phyloP scores from a whole-genome alignment of 2,888 invertebrate genomes.

The Drosophila planitibia region DNA sequence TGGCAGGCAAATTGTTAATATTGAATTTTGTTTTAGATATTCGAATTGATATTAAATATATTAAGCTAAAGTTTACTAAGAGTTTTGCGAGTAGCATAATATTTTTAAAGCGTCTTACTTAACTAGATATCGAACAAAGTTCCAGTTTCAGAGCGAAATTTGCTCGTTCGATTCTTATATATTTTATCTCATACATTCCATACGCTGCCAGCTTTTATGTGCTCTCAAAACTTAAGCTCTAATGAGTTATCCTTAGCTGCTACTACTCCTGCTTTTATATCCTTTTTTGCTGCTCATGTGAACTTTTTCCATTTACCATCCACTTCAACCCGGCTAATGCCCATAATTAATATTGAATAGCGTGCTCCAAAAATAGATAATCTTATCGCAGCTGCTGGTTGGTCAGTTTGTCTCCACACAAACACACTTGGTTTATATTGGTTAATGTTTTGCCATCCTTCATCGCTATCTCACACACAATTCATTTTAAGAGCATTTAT shows the following conservation, averaged over 20 bases:
- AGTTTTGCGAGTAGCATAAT: not conserved
- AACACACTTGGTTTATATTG: conserved; percentile 47
- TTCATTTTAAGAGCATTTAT: conserved; percentile 43
- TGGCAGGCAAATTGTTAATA: not conserved
- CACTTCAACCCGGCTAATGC: conserved; percentile 24
- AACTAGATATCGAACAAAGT: not conserved
- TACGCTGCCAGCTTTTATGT: not conserved
- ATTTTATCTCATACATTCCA: too few species aligned
- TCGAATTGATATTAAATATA: not conserved
- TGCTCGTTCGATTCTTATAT: too few species aligned
- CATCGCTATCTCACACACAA: conserved; percentile 51
- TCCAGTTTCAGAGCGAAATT: not conserved
- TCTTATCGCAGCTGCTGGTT: conserved; percentile 67
- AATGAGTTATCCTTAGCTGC: not conserved
- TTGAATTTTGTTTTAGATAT: not conserved
- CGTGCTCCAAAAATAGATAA: conserved; percentile 44
- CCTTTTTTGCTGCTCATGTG: not conserved
- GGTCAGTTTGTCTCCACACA: conserved; percentile 54
- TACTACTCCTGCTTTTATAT: not conserved
- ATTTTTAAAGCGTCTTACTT: not conserved
- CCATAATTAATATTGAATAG: conserved; percentile 52
- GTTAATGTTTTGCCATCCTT: conserved; percentile 61
- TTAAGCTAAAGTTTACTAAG: not conserved
- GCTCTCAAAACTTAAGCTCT: not conserved
- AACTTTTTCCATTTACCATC: conserved; percentile 13